phyloP scores from a whole-genome alignment of 30 jellyfish, hydroid and myxozoan genomes.

The Turritopsis rubra region DNA sequence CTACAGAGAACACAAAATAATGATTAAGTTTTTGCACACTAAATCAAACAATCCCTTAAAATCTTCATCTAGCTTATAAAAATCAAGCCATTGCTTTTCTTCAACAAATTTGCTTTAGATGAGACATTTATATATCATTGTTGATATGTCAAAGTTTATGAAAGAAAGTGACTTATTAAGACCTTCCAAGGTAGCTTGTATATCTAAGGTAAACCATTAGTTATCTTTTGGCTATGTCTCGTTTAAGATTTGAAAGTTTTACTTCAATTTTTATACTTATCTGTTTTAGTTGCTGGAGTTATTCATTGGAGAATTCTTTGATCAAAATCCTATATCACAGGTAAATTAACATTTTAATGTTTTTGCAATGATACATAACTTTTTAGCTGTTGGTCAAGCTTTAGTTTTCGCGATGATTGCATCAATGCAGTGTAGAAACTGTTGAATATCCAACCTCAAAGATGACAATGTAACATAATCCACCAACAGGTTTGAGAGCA shows the following conservation, averaged over 20 bases:
- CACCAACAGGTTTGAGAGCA: not conserved
- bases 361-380: too few relatives aligned
- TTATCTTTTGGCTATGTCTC: not conserved
- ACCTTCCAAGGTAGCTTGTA: slow-evolving; percentile 73
- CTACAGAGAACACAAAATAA: too few relatives aligned
- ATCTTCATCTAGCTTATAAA: too few relatives aligned
- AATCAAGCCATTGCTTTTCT: not conserved
- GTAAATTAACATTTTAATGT: too few relatives aligned
- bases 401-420: too few relatives aligned
- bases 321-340: slow-evolving; percentile 98
- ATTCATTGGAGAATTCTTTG: slow-evolving; percentile 81
- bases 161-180: slow-evolving; percentile 70
- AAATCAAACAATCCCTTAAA: too few relatives aligned
- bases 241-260: not conserved
- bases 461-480: too few relatives aligned
- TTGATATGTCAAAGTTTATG: slow-evolving; percentile 85
- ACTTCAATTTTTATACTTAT: not conserved
- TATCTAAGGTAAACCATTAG: slow-evolving; percentile 53
- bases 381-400: too few relatives aligned
- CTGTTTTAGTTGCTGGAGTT: slow-evolving; percentile 72
- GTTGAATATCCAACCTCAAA: too few relatives aligned
- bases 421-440: too few relatives aligned
- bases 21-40: too few relatives aligned
- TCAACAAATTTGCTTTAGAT: slow-evolving; percentile 32
- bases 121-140: slow-evolving; percentile 75